phyloP scores from a whole-genome alignment of 1,140 invertebrate genomes.

The Muscidifurax raptorellus region DNA sequence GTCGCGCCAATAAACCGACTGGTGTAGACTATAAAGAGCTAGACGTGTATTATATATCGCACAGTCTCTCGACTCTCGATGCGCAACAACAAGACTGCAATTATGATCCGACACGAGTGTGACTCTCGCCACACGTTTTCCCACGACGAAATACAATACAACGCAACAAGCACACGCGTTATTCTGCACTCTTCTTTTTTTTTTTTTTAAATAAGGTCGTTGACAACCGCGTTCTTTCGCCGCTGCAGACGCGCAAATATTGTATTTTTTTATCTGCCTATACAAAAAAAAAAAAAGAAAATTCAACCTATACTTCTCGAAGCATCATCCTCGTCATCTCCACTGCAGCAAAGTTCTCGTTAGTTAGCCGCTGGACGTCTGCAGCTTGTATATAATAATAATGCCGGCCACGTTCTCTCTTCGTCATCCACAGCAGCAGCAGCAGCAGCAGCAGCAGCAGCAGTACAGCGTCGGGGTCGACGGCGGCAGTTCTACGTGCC shows the following conservation, averaged over 20 bases:
- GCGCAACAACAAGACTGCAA: neutral
- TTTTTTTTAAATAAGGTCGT: constrained; percentile 4
- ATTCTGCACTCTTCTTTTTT: neutral
- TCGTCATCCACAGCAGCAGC: neutral
- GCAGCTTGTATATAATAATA: neutral
- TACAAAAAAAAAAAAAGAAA: too few relatives aligned
- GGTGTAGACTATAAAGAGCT: too few relatives aligned
- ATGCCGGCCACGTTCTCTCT: constrained; percentile 15
- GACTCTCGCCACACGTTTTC: neutral
- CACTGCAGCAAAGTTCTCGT: neutral
- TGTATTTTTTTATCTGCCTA: too few relatives aligned
- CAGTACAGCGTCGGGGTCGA: neutral
- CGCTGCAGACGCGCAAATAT: too few relatives aligned
- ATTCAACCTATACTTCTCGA: too few relatives aligned
- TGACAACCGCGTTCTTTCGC: neutral
- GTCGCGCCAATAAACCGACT: neutral
- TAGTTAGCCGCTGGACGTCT: neutral
- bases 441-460: neutral
- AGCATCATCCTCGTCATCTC: too few relatives aligned
- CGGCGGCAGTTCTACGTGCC: constrained; percentile 7
- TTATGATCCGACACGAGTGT: neutral
- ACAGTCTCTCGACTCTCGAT: too few relatives aligned
- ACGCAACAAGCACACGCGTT: neutral
- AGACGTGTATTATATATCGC: too few relatives aligned
- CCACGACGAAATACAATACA: constrained; percentile 4